These are phyloP conservation scores for Channallabes apus DNA, from an alignment of 2,797 vertebrate species.

Conservation along the genomic window DNA sequence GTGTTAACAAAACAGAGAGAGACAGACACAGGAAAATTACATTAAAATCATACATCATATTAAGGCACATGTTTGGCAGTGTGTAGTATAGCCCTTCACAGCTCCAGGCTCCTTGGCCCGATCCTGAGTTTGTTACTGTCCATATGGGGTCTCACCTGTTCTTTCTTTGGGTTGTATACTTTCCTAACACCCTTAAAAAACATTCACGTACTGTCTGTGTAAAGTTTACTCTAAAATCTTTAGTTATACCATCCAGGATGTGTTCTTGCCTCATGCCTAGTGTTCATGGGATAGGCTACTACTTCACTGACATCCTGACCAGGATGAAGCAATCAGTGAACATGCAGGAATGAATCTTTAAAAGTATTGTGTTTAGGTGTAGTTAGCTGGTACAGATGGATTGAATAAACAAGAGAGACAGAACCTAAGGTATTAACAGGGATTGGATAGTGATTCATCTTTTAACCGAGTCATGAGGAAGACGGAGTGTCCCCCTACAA, in stretches of 20 bases:
- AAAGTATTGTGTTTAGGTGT: not conserved
- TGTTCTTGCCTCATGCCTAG: not conserved
- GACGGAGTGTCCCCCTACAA: conserved; percentile 18
- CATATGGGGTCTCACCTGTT: not conserved
- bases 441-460: not conserved
- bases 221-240: not conserved
- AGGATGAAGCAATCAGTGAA: not conserved
- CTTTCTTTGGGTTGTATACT: not conserved
- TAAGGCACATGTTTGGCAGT: not conserved
- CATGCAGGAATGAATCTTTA: not conserved
- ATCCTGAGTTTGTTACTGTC: conserved; percentile 1
- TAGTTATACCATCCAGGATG: conserved; percentile 31
- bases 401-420: not conserved
- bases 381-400: not conserved
- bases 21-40: not conserved
- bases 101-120: not conserved
- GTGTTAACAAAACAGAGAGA: not conserved
- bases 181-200: not conserved
- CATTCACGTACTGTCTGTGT: not conserved
- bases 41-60: conserved; percentile 4
- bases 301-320: not conserved
- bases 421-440: not conserved
- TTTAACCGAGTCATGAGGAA: not conserved
- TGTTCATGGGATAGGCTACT: not conserved
- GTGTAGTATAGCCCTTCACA: not conserved